Evolutionary conservation across 2,797 vertebrate genomes (phyloP).

Genomic region (Lagocephalus sceleratus): DNA sequence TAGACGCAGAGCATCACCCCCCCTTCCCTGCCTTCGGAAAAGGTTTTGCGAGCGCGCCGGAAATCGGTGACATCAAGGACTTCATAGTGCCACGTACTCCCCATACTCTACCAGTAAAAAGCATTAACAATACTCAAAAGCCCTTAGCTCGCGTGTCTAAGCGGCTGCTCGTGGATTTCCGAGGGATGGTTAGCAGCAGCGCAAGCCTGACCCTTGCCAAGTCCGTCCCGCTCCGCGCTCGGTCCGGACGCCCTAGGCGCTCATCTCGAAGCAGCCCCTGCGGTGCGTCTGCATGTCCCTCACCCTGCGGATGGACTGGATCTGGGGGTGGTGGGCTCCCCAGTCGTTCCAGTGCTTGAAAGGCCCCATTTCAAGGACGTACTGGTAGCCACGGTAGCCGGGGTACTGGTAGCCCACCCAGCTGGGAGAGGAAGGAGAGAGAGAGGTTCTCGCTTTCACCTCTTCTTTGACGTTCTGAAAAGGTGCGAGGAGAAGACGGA

Average conservation of each 20-base stretch:
- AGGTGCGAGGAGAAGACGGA: conserved; percentile 3
- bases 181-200: conserved; percentile 36
- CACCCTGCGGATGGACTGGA: conserved; percentile 83
- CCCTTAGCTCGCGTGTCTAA: conserved; percentile 29
- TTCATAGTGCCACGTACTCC: conserved; percentile 31
- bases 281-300: conserved; percentile 84
- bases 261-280: conserved; percentile 80
- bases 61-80: conserved; percentile 34
- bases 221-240: conserved; percentile 33
- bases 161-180: conserved; percentile 45
- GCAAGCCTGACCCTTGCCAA: conserved; percentile 26
- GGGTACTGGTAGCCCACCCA: conserved; percentile 88
- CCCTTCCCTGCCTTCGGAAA: conserved; percentile 50
- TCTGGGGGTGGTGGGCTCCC: conserved; percentile 81
- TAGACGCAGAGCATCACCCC: conserved; percentile 56
- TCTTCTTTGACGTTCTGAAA: background rate
- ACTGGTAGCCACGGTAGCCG: conserved; percentile 85
- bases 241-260: conserved; percentile 32
- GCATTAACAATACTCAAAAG: conserved; percentile 43
- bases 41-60: conserved; percentile 32
- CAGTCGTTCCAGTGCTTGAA: conserved; percentile 86
- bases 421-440: conserved; percentile 48
- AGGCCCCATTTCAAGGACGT: conserved; percentile 77
- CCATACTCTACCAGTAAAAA: conserved; percentile 49
- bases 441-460: background rate